Evolutionary conservation across 1,140 invertebrate genomes (phyloP), one percentile per base, ranked within the genome.

Genomic region (Whitmania pigra): DNA sequence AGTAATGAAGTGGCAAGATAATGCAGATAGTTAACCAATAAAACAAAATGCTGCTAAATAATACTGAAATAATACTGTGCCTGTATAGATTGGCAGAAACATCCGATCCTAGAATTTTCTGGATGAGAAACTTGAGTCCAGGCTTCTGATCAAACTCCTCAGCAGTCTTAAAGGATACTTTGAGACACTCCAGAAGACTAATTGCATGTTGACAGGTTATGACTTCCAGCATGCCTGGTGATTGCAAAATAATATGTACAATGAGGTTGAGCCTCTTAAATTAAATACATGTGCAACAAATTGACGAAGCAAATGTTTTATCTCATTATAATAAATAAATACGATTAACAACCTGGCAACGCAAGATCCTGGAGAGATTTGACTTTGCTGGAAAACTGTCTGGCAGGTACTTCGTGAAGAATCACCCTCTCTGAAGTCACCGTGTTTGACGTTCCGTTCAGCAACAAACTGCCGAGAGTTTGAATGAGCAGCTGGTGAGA

Each of bases 401-500:
- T 49, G 66, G 60, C 22, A 18, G 76, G 73, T 11, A 77, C 75
- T 22, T 75, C 82, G 15, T 82, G 80, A 69, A 85, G 75, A 72
- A 83, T 87, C 18, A 86, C 55, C 22, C 67, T 27, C 66, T 72
- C 73, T 9, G 20, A 13, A 18, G 72, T 83, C 63, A 85, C 81
- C 13, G 85, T 80, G 49, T 85, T 81, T 22, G 79, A 78, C 7
- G 83, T 80, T 9, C 87, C 87, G 57, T 89, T 87, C 67, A 96
- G 85, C 6, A 96, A 82, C 40, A 94, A 82, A 77, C 88, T 90
- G 7, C 91, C 91, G 67, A 95, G 88, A 71, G 91, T 91, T 81
- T 94, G 92, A 31, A 94, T 85, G 63, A 94, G 82, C 85, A 95
- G 90, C 82, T 94, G 91, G 80, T 94, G 92, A 22, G 92, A 90